These are phyloP conservation scores for Podocnemis expansa DNA, from an alignment of 2,113 vertebrate genomes.

Conservation along the genomic window DNA sequence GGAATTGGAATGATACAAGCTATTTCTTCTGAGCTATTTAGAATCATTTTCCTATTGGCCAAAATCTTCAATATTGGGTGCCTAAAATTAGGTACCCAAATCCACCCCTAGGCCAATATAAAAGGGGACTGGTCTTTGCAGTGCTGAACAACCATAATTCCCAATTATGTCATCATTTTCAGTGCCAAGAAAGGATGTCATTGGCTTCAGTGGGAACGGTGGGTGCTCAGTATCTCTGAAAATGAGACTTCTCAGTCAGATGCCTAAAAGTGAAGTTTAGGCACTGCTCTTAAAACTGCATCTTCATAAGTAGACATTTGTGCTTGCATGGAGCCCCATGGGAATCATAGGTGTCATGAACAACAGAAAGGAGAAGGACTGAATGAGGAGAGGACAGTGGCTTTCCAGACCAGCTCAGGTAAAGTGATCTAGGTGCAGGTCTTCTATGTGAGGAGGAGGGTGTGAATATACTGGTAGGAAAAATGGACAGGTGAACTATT, in stretches of 20 bases:
- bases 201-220: background rate
- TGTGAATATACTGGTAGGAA: background rate
- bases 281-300: background rate
- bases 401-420: background rate
- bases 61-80: background rate
- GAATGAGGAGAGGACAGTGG: background rate
- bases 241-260: background rate
- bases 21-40: background rate
- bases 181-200: background rate
- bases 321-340: background rate
- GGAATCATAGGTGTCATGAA: background rate
- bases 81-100: background rate
- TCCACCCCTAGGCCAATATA: background rate
- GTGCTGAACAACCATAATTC: no score
- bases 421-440: background rate
- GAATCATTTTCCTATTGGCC: background rate
- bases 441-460: background rate
- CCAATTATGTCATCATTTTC: no score
- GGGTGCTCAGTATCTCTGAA: background rate
- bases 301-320: background rate
- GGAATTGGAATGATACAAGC: no score
- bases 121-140: background rate
- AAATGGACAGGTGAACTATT: background rate
- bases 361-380: background rate
- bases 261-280: background rate